Evolutionary conservation across 2,113 vertebrate genomes (phyloP).

Genomic region (Saguinus imperator): DNA sequence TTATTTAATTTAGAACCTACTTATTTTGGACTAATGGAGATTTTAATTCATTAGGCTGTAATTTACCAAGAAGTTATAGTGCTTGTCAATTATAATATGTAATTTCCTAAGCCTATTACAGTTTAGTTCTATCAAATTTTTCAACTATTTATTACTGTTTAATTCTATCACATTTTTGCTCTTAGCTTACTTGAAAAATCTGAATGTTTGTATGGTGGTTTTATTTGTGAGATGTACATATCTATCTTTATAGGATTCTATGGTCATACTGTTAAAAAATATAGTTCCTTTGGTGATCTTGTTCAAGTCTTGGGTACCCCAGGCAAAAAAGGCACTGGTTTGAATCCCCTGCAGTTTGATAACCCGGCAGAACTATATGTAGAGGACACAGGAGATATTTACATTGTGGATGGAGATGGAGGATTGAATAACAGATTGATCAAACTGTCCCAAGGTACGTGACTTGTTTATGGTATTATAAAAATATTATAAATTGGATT

Average conservation of each 20-base stretch:
- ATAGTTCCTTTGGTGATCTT: constrained; percentile 91
- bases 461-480: background rate
- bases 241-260: constrained; percentile 84
- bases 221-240: background rate
- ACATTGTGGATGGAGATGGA: constrained; percentile 97
- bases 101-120: background rate
- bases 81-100: background rate
- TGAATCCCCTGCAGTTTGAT: constrained; percentile 95
- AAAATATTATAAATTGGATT: background rate
- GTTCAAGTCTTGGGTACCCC: constrained; percentile 91
- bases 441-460: constrained; percentile 88
- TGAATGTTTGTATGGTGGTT: background rate
- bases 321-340: constrained; percentile 89
- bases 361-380: constrained; percentile 95
- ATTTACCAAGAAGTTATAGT: background rate
- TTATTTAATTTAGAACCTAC: background rate
- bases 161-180: background rate
- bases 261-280: constrained; percentile 95
- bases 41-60: background rate
- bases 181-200: background rate
- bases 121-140: background rate
- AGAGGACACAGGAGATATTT: constrained; percentile 91
- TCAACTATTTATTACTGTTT: background rate
- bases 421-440: constrained; percentile 96
- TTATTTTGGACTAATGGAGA: background rate